phyloP scores from a whole-genome alignment of 2,797 vertebrate genomes.

The Trematomus bernacchii region DNA sequence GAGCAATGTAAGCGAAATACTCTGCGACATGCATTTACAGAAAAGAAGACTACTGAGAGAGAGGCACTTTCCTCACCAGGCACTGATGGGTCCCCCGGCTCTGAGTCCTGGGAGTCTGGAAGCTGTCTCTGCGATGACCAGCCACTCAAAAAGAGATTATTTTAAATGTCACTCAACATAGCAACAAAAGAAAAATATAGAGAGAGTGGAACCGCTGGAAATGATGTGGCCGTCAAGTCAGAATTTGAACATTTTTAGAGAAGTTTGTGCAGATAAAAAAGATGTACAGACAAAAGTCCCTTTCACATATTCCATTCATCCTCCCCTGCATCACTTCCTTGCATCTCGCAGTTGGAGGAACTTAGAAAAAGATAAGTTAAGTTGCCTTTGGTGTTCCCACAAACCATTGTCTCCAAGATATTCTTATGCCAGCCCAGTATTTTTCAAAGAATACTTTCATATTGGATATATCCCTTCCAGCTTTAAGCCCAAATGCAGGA shows the following conservation, averaged over 20 bases:
- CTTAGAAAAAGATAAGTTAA: neutral
- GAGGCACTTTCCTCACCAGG: constrained; percentile 30
- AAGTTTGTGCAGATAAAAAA: constrained; percentile 6
- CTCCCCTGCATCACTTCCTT: neutral
- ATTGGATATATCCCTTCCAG: neutral
- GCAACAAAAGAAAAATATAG: constrained; percentile 2
- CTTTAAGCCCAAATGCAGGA: neutral
- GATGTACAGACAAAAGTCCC: neutral
- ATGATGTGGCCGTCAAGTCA: constrained; percentile 3
- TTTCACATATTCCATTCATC: constrained; percentile 4
- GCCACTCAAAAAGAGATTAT: constrained; percentile 24
- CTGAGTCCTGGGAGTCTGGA: constrained; percentile 27
- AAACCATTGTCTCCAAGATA: neutral
- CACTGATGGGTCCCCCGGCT: constrained; percentile 28
- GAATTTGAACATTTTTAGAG: neutral
- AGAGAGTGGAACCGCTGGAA: constrained; percentile 7
- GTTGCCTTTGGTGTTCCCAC: neutral
- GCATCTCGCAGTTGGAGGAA: constrained; percentile 1
- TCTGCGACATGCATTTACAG: constrained; percentile 38
- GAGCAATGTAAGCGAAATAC: constrained; percentile 47
- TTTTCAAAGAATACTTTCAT: no score
- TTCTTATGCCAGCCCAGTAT: neutral
- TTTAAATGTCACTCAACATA: constrained; percentile 19
- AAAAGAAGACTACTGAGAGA: constrained; percentile 26
- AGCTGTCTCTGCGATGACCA: constrained; percentile 46